Evolutionary conservation across 2,113 vertebrate genomes (phyloP), one percentile per base, ranked within the genome.

Genomic region (Crotophaga sulcirostris): DNA sequence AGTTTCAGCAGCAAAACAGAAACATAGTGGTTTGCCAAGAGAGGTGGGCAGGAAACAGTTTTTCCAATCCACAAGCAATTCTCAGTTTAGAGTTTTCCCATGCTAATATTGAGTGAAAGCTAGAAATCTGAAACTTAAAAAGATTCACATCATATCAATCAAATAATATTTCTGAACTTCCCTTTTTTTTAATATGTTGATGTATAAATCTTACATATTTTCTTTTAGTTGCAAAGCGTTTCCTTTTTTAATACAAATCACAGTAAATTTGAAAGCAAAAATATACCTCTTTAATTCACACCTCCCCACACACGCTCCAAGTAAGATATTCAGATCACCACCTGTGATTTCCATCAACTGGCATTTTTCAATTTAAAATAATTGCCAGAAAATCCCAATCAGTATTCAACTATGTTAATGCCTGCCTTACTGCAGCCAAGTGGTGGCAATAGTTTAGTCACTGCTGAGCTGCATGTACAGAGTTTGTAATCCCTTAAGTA

Each of bases 1-100:
- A 93, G 80, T 92, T 78, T 60, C 58, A 93, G 16, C 76, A 93
- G 73, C 83, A 96, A 97, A 89, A 92, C 60, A 89, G 80, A 96
- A 92, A 84, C 69, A 60, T 3, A 45, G 73, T 45, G 72, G 72
- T 93, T 92, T 96, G 80, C 83, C 92, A 82, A 62, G 88, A 60
- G 64, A 89, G 73, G 56, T 93, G 90, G 83, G 64, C 85, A 96
- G 93, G 93, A 96, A 96, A 63, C 3, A 21, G 36, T 54, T 96
- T 96, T 95, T 90, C 60, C 90, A 85, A 49, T 42, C 44, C 85
- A 56, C 68, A 95, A 92, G 47, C 72, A 75, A 17, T 85, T 82
- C 67, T 85, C 10, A 49, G 34, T 62, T 72, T 52, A 94, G 51
- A 79, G 17, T 56, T 97, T 96, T 95, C 83, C 76, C 62, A 84